Base-by-base conservation (phyloP, 1,140 invertebrate species). In the Meloidogyne chitwoodi region DNA sequence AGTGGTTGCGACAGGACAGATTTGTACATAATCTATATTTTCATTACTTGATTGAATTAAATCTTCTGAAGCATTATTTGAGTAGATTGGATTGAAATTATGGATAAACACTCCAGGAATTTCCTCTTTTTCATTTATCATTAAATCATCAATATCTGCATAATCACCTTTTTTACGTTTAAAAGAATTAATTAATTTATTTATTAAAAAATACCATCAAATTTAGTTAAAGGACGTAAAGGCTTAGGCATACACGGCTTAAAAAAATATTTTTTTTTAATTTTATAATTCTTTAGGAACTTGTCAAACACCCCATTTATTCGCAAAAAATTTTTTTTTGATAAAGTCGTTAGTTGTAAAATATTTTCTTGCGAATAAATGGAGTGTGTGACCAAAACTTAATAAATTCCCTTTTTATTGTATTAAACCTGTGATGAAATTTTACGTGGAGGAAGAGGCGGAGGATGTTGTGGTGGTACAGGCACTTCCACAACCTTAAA, bases 21-120 rank as follows among this genome's bases (percentile, higher is more conserved):
- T 78, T 26, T 44, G 67, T 31, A 77, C 64, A 19, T 77, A 77
- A 48, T 77, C 76, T 41, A 75, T 65, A 22, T 56, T 56, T 62
- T 64, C 29, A 27, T 26, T 66, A 14, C 19, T 44, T 34, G 27
- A 22, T 12, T 34, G 26, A 24, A 22, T 8, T 34, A 27, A 22
- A 19, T 22, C 8, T 19, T 26, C 61, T 6, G 26, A n/a, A 69
- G 22, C 71, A 22, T n/a, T n/a, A n/a, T 27, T 26, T 26, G 71
- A 74, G 29, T 29, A n/a, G 6, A 74, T 26, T n/a, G 64, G 31
- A 27, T 61, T 68, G 14, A 62, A 56, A 19, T n/a, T 68, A 31
- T 68, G 48, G 8, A 64, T n/a, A 38, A 63, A 72, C 1, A 34
- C 8, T 27, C 16, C 2, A 16, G 10, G 44, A 26, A 5, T n/a